Evolutionary conservation across 30 jellyfish, hydroid and myxozoan species (phyloP).

Genomic region (Rhopilema esculentum): DNA sequence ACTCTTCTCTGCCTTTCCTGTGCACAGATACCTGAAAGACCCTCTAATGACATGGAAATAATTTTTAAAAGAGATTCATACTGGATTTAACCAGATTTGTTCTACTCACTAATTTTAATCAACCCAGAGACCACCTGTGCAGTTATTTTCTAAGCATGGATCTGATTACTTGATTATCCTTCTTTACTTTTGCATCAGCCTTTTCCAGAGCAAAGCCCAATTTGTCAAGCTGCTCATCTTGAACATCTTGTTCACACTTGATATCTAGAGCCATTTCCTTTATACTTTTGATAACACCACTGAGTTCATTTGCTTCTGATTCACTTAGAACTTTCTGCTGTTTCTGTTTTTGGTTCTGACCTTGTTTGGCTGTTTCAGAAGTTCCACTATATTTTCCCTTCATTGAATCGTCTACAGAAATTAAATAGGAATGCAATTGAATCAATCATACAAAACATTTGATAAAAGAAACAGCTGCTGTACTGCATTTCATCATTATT

Average conservation of each 20-base stretch:
- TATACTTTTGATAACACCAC: constrained; percentile 69
- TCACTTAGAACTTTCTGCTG: constrained; percentile 41
- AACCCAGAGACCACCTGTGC: no score
- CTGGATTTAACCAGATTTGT: no score
- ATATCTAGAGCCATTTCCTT: constrained; percentile 85
- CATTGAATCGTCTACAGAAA: neutral
- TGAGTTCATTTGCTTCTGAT: constrained; percentile 72
- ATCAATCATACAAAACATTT: no score
- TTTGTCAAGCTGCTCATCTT: constrained; percentile 78
- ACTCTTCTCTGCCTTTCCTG: no score
- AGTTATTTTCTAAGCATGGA: constrained; percentile 53
- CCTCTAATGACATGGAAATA: no score
- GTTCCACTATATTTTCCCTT: neutral
- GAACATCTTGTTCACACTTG: constrained; percentile 76
- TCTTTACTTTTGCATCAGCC: constrained; percentile 64
- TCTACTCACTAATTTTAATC: no score
- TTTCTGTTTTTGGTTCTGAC: neutral
- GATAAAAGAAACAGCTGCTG: no score
- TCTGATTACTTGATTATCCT: constrained; percentile 60
- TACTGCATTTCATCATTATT: no score
- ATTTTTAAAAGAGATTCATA: no score
- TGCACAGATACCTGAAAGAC: no score
- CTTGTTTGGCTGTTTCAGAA: neutral
- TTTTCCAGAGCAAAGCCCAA: constrained; percentile 62
- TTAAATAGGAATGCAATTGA: no score